Percentiles rank a stretch among this genome's conserved stretches.
phyloP scores from a whole-genome alignment of 2,888 invertebrate genomes.

The Phyto melanocephala region DNA sequence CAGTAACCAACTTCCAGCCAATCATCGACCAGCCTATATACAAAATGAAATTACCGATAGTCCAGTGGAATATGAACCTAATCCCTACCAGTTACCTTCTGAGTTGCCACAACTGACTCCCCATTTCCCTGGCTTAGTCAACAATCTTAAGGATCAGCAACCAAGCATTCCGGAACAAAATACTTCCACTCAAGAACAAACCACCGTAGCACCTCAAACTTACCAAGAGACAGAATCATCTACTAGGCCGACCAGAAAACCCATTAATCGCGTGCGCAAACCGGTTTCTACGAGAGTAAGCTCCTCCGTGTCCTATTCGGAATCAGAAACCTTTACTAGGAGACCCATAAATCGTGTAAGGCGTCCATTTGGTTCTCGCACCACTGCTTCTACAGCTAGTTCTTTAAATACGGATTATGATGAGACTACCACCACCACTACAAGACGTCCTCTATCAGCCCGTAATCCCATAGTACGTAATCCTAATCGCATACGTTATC shows the following conservation, averaged over 20 bases:
- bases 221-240: conserved; percentile 76
- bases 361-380: conserved; percentile 76
- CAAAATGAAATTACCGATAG: conserved; percentile 76
- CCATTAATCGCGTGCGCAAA: conserved; percentile 80
- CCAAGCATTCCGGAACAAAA: conserved; percentile 7
- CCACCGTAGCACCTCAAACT: conserved; percentile 75
- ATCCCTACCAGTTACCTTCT: conserved; percentile 81
- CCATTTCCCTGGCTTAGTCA: conserved; percentile 82
- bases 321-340: conserved; percentile 73
- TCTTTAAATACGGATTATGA: conserved; percentile 47
- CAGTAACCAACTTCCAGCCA: conserved; percentile 66
- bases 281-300: conserved; percentile 77
- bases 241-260: conserved; percentile 79
- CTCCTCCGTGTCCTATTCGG: conserved; percentile 75
- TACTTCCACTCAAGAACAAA: conserved; percentile 70
- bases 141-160: conserved; percentile 80
- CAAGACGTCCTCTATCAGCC: conserved; percentile 69
- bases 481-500: conserved; percentile 78
- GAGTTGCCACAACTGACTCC: conserved; percentile 82
- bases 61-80: conserved; percentile 78
- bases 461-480: conserved; percentile 76
- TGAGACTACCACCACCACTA: conserved; percentile 65
- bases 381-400: conserved; percentile 58
- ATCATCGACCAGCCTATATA: conserved; percentile 74
- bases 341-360: conserved; percentile 77